Conservation (phyloP, 2,888 invertebrate species). For the Watsonalla cultraria region DNA sequence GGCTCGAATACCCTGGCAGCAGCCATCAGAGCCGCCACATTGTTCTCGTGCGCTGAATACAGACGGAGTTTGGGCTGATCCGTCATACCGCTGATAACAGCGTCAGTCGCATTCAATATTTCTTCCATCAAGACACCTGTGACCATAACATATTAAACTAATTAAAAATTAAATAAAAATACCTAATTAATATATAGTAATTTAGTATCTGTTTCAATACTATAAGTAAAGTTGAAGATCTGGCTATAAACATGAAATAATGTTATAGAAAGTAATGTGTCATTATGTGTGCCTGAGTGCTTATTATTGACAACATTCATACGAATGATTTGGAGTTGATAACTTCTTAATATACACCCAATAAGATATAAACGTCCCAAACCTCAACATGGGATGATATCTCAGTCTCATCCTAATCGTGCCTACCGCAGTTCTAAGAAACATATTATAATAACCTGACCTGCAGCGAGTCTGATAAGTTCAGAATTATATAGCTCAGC, state of each 20-base stretch:
- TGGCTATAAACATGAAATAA: too few species aligned
- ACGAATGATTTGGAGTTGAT: too few species aligned
- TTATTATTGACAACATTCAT: too few species aligned
- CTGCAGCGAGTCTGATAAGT: slow-evolving; percentile 54
- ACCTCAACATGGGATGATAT: too few species aligned
- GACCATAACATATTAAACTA: slow-evolving; percentile 8
- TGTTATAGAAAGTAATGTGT: too few species aligned
- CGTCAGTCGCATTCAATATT: slow-evolving; percentile 65
- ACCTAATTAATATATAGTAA: not conserved
- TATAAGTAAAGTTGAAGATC: too few species aligned
- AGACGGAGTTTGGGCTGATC: slow-evolving; percentile 64
- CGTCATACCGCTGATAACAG: slow-evolving; percentile 54
- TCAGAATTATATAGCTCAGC: slow-evolving; percentile 52
- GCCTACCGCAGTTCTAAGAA: too few species aligned
- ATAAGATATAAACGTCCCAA: too few species aligned
- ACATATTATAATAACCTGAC: slow-evolving; percentile 22
- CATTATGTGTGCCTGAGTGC: too few species aligned
- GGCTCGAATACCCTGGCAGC: slow-evolving; percentile 75
- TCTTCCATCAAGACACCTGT: slow-evolving; percentile 71
- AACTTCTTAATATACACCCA: too few species aligned
- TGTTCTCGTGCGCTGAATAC: slow-evolving; percentile 82
- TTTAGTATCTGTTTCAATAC: too few species aligned
- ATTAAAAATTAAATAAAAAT: not conserved
- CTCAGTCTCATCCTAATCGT: too few species aligned
- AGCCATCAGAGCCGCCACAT: slow-evolving; percentile 78